A percentile compares a stretch with the other conserved stretches of the same genome.
Evolutionary conservation across 1,140 invertebrate species (phyloP).

Genomic region (Ctenoplectra terminalis): DNA sequence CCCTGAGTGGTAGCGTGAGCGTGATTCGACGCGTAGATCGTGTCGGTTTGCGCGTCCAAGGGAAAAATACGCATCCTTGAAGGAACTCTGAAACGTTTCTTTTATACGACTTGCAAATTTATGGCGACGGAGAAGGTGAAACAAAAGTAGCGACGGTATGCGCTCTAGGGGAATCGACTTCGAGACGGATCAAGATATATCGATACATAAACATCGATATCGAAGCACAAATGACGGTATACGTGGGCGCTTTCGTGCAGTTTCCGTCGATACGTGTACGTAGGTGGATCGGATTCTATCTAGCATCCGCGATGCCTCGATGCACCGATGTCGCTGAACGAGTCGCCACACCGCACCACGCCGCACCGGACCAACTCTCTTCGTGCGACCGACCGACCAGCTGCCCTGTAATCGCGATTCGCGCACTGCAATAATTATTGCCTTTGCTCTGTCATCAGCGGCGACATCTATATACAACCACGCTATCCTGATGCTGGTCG

Average conservation of each 20-base stretch:
- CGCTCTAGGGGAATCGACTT: conserved; percentile 13
- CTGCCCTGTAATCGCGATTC: conserved; percentile 82
- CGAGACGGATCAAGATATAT: conserved; percentile 34
- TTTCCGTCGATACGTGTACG: conserved; percentile 37
- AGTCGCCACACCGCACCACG: neutral
- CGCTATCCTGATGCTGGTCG: conserved; percentile 1
- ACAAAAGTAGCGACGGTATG: neutral
- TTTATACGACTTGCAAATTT: conserved; percentile 3
- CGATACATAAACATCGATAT: conserved; percentile 58
- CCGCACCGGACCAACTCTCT: conserved; percentile 22
- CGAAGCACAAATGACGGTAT: conserved; percentile 43
- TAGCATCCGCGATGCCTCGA: conserved; percentile 6
- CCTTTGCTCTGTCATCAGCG: conserved; percentile 81
- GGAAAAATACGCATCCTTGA: neutral
- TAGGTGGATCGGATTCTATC: conserved; percentile 40
- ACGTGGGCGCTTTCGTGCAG: conserved; percentile 28
- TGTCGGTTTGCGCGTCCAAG: neutral
- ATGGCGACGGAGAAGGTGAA: neutral
- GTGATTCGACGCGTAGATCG: neutral
- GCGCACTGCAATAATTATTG: conserved; percentile 82
- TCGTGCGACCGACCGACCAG: conserved; percentile 53
- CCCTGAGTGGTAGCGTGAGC: too few relatives aligned
- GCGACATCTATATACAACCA: conserved; percentile 74
- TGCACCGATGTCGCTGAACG: conserved; percentile 35
- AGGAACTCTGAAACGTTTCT: neutral